phyloP scores from a whole-genome alignment of 2,888 invertebrate genomes.

The Euzophera pinguis region DNA sequence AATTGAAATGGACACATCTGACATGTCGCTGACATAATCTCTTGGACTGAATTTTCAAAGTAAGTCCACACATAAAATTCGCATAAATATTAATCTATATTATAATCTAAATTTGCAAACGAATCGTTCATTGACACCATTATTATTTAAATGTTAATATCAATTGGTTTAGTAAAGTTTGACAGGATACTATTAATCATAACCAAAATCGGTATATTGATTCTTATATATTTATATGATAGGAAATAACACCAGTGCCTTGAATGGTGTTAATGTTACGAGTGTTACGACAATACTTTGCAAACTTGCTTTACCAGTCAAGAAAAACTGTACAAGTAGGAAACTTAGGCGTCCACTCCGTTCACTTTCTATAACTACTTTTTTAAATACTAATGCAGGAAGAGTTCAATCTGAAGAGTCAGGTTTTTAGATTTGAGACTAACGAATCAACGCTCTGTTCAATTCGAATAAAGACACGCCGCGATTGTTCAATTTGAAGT shows the following conservation, averaged over 20 bases:
- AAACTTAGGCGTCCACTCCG: slow-evolving; percentile 1
- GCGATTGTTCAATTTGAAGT: slow-evolving; percentile 25
- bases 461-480: slow-evolving; percentile 28
- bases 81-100: not conserved
- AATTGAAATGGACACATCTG: no score
- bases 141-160: not conserved
- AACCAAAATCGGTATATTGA: not conserved
- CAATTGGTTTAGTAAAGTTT: not conserved
- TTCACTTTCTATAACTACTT: slow-evolving; percentile 10
- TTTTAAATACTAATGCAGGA: not conserved
- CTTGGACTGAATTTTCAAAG: not conserved
- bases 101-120: not conserved
- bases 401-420: slow-evolving; percentile 24
- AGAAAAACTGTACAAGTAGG: slow-evolving; percentile 5
- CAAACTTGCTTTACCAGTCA: not conserved
- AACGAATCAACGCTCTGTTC: slow-evolving; percentile 43
- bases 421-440: slow-evolving; percentile 34
- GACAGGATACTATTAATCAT: not conserved
- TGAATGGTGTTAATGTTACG: not conserved
- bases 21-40: not conserved
- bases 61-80: not conserved
- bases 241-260: not conserved
- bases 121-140: not conserved
- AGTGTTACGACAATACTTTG: not conserved
- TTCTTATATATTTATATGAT: not conserved